phyloP scores from a whole-genome alignment of 2,113 vertebrate genomes.

The Meleagris gallopavo region DNA sequence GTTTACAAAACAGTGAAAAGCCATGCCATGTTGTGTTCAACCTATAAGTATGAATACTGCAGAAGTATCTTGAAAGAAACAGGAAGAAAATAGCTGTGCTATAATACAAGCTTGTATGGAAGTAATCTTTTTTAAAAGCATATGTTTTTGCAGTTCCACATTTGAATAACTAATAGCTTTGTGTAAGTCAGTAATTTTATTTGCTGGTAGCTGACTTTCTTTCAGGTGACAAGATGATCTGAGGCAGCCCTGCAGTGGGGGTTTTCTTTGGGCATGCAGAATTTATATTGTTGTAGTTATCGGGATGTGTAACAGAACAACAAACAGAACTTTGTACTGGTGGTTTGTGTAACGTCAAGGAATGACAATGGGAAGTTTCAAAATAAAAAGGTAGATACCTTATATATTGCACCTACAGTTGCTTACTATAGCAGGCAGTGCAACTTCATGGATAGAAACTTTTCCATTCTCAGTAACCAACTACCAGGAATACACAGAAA shows the following conservation, averaged over 20 bases:
- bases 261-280: background rate
- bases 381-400: background rate
- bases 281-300: fast-evolving
- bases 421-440: slow-evolving; percentile 23
- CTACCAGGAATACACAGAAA: background rate
- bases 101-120: background rate
- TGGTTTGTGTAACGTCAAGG: background rate
- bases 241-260: background rate
- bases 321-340: slow-evolving; percentile 15
- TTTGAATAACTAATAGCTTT: background rate
- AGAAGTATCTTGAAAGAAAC: background rate
- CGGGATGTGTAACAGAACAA: background rate
- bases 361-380: background rate
- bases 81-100: background rate
- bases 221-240: background rate
- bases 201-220: background rate
- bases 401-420: background rate
- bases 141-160: background rate
- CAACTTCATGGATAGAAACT: slow-evolving; percentile 25
- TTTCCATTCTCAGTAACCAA: background rate
- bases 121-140: background rate
- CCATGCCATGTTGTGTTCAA: background rate
- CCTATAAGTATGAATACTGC: background rate
- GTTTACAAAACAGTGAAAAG: background rate
- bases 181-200: background rate